phyloP scores from a whole-genome alignment of 1,140 invertebrate species.

The Drosophila insularis region DNA sequence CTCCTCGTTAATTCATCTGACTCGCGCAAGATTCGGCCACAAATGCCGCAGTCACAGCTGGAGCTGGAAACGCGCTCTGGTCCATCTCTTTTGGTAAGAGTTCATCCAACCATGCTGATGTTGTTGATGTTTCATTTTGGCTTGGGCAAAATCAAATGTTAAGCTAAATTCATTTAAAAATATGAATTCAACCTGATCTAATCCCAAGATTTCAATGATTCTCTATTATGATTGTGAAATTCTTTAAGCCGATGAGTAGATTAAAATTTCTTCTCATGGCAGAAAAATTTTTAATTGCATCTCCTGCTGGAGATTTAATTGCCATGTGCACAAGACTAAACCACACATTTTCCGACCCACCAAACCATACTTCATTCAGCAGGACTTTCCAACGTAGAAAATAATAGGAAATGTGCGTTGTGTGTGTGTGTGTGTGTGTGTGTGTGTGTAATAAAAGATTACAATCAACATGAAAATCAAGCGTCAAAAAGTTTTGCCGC shows the following conservation, averaged over 20 bases:
- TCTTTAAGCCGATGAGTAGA: neutral
- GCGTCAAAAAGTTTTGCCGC: slow-evolving; percentile 58
- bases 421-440: neutral
- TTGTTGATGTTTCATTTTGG: neutral
- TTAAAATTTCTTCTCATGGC: neutral
- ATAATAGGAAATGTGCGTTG: too few species aligned
- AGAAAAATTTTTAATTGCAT: slow-evolving; percentile 17
- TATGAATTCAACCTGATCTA: too few species aligned
- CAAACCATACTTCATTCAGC: slow-evolving; percentile 8
- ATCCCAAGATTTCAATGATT: neutral
- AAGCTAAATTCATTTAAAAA: neutral
- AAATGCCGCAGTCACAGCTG: neutral
- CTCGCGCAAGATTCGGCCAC: neutral
- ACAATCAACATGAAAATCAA: slow-evolving; percentile 76
- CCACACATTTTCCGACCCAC: neutral
- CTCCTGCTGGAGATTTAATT: neutral
- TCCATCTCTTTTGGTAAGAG: neutral
- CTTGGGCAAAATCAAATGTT: neutral
- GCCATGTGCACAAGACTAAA: neutral
- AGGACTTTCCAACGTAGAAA: neutral
- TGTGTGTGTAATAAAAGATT: slow-evolving; percentile 39
- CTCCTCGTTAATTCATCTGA: slow-evolving; percentile 21
- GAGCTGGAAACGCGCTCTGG: neutral
- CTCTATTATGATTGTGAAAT: neutral
- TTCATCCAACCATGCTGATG: neutral